These are phyloP conservation scores for Nycticebus coucang DNA, from an alignment of 2,113 vertebrate species.

Conservation along the genomic window DNA sequence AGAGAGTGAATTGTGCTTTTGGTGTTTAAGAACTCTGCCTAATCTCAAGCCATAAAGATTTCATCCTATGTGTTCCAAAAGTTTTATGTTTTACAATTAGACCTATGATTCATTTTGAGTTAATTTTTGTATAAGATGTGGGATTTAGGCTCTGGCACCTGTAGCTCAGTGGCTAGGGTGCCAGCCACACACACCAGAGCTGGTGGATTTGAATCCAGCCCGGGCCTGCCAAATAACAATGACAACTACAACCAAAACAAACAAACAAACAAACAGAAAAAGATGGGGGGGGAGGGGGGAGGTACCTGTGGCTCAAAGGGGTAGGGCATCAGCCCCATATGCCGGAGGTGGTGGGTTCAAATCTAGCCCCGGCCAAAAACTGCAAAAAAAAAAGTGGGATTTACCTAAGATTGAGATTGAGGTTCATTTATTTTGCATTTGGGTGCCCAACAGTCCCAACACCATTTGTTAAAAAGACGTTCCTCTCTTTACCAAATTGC, in stretches of 20 bases:
- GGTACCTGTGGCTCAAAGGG: too few relatives aligned
- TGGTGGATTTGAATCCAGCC: too few relatives aligned
- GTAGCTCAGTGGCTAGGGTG: too few relatives aligned
- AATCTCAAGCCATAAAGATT: not conserved
- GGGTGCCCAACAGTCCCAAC: not conserved
- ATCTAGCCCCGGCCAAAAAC: too few relatives aligned
- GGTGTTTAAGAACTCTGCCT: not conserved
- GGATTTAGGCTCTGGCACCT: not conserved
- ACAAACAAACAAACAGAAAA: too few relatives aligned
- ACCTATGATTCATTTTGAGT: not conserved
- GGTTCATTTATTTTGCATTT: not conserved
- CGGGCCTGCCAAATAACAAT: too few relatives aligned
- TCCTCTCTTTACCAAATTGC: not conserved
- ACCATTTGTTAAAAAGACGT: not conserved
- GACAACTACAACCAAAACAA: too few relatives aligned
- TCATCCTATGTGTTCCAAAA: not conserved
- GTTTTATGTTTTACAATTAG: constrained; percentile 10
- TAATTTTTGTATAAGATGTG: not conserved
- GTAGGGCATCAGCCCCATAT: too few relatives aligned
- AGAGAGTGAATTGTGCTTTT: not conserved
- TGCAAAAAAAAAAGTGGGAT: too few relatives aligned
- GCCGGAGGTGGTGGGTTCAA: too few relatives aligned
- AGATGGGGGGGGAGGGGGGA: too few relatives aligned
- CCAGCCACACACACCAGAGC: too few relatives aligned
- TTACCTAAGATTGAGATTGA: not conserved